Conservation (phyloP, 2,113 vertebrate species). For the Siphamia tubifer region DNA sequence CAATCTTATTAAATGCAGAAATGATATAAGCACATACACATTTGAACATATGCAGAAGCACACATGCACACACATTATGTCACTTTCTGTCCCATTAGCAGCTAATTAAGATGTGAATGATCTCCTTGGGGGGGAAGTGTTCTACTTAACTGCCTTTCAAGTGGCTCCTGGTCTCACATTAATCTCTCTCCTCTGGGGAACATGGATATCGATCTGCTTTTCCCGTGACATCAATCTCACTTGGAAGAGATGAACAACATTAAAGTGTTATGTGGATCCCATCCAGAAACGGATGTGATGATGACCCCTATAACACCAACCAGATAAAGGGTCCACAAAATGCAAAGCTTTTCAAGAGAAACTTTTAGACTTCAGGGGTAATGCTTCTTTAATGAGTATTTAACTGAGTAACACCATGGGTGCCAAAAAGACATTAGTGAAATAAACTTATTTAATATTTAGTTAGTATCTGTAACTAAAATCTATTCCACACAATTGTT, state of each 20-base stretch:
- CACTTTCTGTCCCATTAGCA: constrained; percentile 45
- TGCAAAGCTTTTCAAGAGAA: background rate
- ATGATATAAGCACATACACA: constrained; percentile 5
- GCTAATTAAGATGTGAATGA: constrained; percentile 59
- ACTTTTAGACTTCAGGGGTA: too few species aligned
- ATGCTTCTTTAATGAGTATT: too few species aligned
- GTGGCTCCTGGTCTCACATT: constrained; percentile 48
- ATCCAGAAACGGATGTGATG: background rate
- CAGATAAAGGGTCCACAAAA: too few species aligned
- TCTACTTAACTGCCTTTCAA: constrained; percentile 55
- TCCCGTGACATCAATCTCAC: constrained; percentile 48
- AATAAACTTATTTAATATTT: too few species aligned
- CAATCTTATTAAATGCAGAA: constrained; percentile 11
- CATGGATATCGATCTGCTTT: constrained; percentile 43
- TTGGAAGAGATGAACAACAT: constrained; percentile 41
- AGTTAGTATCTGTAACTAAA: too few species aligned
- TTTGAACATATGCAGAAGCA: background rate
- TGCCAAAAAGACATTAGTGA: too few species aligned
- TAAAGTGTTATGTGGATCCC: constrained; percentile 32
- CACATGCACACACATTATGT: background rate
- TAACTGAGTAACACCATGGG: too few species aligned
- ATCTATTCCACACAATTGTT: too few species aligned
- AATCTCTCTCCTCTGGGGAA: constrained; percentile 46
- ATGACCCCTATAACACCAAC: background rate
- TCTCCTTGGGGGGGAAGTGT: constrained; percentile 47